Conservation (phyloP, 2,888 invertebrate species). For the Aspidiotus rigidus region DNA sequence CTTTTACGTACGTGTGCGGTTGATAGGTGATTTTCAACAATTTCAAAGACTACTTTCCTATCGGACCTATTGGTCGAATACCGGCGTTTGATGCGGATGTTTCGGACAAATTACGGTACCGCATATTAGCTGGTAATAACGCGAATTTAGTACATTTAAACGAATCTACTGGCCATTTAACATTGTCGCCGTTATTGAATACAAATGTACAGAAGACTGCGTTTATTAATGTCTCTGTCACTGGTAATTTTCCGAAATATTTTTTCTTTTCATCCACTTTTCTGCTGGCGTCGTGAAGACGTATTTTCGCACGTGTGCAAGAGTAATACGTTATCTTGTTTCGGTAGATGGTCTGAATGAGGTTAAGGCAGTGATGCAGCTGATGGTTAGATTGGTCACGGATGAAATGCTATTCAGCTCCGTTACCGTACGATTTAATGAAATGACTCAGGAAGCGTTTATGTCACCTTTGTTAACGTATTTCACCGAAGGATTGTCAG, state of each 20-base stretch:
- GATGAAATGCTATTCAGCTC: conserved; percentile 91
- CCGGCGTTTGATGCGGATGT: conserved; percentile 94
- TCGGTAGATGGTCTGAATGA: conserved; percentile 82
- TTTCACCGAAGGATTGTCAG: conserved; percentile 78
- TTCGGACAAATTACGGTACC: conserved; percentile 72
- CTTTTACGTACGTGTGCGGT: neutral
- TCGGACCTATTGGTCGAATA: conserved; percentile 79
- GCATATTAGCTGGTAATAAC: conserved; percentile 83
- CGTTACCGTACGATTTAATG: conserved; percentile 82
- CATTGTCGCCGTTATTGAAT: conserved; percentile 81
- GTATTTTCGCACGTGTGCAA: conserved; percentile 8
- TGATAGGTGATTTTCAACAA: conserved; percentile 84
- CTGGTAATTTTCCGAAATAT: conserved; percentile 47
- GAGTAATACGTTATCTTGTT: conserved; percentile 31
- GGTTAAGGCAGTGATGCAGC: conserved; percentile 82
- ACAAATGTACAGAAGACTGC: conserved; percentile 91
- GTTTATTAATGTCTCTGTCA: conserved; percentile 85
- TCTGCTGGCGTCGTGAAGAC: neutral
- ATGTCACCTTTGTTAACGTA: conserved; percentile 77
- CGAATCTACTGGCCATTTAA: conserved; percentile 66
- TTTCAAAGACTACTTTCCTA: conserved; percentile 85
- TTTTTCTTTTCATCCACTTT: neutral
- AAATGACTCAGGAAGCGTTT: conserved; percentile 88
- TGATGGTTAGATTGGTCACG: conserved; percentile 81
- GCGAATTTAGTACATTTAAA: conserved; percentile 80